These are phyloP conservation scores for Anagrus nilaparvatae DNA, from an alignment of 1,140 invertebrate genomes.

Conservation along the genomic window DNA sequence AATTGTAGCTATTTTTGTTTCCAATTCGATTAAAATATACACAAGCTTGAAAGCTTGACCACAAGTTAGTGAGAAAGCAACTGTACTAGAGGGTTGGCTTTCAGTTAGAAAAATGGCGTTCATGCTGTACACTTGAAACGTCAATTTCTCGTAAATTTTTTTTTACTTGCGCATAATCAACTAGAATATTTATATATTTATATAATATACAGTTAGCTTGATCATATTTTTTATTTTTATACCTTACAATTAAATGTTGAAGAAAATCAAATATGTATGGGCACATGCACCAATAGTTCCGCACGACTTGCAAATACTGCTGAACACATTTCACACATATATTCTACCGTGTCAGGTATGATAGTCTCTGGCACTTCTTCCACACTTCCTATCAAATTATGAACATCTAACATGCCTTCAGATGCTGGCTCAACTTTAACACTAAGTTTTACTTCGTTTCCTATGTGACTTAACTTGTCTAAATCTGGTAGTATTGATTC, in stretches of 20 bases:
- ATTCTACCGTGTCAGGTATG: conserved; percentile 44
- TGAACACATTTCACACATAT: conserved; percentile 72
- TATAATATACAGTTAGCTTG: too few relatives aligned
- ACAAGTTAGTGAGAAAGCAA: too few relatives aligned
- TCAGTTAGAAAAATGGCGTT: too few relatives aligned
- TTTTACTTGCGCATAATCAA: too few relatives aligned
- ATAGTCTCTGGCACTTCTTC: conserved; percentile 39
- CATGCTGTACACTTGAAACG: too few relatives aligned
- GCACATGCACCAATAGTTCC: conserved; percentile 63
- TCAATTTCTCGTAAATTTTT: too few relatives aligned
- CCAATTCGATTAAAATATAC: too few relatives aligned
- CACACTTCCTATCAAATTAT: conserved; percentile 29
- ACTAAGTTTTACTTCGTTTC: conserved; percentile 30
- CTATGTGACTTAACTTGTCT: conserved; percentile 21
- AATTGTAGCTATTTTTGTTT: too few relatives aligned
- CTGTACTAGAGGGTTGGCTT: too few relatives aligned
- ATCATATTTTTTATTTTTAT: too few relatives aligned
- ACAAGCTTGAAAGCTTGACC: too few relatives aligned
- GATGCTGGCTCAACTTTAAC: conserved; percentile 30
- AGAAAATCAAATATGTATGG: conserved; percentile 64
- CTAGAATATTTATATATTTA: too few relatives aligned
- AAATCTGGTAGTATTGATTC: conserved; percentile 33
- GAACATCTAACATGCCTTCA: conserved; percentile 24
- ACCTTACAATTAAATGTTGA: conserved; percentile 10
- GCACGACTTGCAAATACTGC: conserved; percentile 60